Base-by-base conservation (phyloP, 2,797 vertebrate genomes). In the Mus minutoides region DNA sequence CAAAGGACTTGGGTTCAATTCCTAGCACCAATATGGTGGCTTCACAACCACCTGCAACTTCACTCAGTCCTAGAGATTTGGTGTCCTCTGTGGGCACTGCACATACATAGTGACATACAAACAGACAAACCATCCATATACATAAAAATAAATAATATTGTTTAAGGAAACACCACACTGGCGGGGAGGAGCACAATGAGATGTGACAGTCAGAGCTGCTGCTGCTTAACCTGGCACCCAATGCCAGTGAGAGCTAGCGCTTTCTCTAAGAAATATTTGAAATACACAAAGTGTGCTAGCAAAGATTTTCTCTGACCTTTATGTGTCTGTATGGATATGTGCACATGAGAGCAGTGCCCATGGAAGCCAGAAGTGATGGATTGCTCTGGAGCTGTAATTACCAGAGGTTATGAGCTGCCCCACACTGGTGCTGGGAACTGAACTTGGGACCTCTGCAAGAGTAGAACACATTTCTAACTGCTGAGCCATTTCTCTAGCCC, bases 231-330 rank as follows among this genome's bases (percentile, higher is more conserved):
- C 14, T 52, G 40, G 88, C 64, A 85, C 52, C 29, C 71, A 92
- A 40, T 12, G 89, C 49, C 56, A 92, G 78, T 11, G 22, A 80
- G 69, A 90, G 5, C 43, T 37, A 49, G 29, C 3, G 24, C 40
- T 26, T 82, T 89, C 69, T 88, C 82, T 8, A 71, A 62, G 46
- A 96, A 88, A 78, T 16, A 92, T 9, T 22, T 85, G 29, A 93
- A 88, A 94, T 67, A 82, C 5, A 21, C 80, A 84, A 82, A 91
- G 49, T 62, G 5, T 37, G 11, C 71, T 95, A 83, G 21, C 2
- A 93, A 79, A 83, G 24, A 62, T 40, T 62, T 43, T 24, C 21
- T 56, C 12, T 79, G 58, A 82, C 16, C 58, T 29, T n/a, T 17
- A 17, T 43, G 37, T 43, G 58, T 19, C 26, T 56, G 24, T 49